Evolutionary conservation across 1,140 invertebrate species (phyloP).

Genomic region (Cotesia glomerata): DNA sequence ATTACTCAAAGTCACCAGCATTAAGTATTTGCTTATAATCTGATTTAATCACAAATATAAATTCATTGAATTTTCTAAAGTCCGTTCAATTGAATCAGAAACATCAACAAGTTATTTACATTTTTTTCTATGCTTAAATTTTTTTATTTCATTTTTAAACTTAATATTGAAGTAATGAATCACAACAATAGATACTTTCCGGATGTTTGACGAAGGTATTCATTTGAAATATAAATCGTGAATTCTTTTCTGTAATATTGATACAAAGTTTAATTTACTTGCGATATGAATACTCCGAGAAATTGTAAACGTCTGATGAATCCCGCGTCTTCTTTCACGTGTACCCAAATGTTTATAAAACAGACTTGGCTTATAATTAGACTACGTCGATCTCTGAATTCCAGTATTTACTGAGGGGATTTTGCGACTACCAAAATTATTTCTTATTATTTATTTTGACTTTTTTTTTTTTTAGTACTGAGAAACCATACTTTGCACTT

Average conservation of each 20-base stretch:
- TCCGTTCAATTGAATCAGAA: no score
- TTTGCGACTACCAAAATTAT: background rate
- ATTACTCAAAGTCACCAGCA: background rate
- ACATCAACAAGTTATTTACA: no score
- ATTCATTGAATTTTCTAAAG: no score
- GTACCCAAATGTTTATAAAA: constrained; percentile 52
- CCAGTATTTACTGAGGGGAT: constrained; percentile 16
- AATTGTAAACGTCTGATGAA: background rate
- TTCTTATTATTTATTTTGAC: constrained; percentile 1
- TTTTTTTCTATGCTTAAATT: no score
- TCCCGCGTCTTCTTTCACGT: constrained; percentile 35
- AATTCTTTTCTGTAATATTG: no score
- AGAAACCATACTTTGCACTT: background rate
- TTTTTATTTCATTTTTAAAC: no score
- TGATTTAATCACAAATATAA: no score
- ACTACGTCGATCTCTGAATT: constrained; percentile 27
- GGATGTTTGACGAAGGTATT: no score
- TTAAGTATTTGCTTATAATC: no score
- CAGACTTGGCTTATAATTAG: constrained; percentile 56
- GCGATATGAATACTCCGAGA: background rate
- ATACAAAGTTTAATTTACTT: background rate
- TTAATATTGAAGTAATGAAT: no score
- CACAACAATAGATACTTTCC: no score
- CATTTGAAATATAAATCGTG: no score
- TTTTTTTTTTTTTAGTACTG: background rate